A percentile compares a stretch with the other conserved stretches of the same genome.
Evolutionary conservation across 1,140 invertebrate species (phyloP).

Genomic region (Batillaria attramentaria): DNA sequence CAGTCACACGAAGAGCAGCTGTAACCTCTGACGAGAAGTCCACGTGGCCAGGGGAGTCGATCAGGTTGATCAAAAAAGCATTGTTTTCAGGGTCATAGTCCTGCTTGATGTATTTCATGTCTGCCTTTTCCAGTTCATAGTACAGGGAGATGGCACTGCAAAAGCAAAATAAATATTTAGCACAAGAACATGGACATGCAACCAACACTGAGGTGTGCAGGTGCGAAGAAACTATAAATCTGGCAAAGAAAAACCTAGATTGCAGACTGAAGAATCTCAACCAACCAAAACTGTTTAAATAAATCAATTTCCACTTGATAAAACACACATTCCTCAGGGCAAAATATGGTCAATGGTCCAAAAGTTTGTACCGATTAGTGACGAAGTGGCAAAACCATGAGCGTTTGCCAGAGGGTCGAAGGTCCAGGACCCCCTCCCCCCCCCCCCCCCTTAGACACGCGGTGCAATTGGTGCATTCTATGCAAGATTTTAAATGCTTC

Average conservation of each 20-base stretch:
- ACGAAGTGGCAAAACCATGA: no score
- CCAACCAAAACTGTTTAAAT: neutral
- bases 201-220: no score
- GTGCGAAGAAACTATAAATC: neutral
- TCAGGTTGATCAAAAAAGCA: constrained; percentile 99
- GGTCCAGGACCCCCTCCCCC: no score
- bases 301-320: no score
- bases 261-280: neutral
- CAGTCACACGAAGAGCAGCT: constrained; percentile 98
- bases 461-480: no score
- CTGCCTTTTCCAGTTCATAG: constrained; percentile 95
- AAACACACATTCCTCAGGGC: no score
- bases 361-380: no score
- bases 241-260: neutral
- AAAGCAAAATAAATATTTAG: neutral
- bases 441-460: no score
- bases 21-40: constrained; percentile 99
- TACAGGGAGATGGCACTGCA: constrained; percentile 97
- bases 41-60: constrained; percentile 99
- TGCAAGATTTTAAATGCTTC: no score
- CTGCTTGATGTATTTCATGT: constrained; percentile 92
- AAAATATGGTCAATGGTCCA: no score
- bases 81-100: constrained; percentile 80
- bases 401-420: no score
- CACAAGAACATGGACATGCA: neutral